Conservation (phyloP, 2,797 vertebrate species). For the Propithecus perrieri region DNA sequence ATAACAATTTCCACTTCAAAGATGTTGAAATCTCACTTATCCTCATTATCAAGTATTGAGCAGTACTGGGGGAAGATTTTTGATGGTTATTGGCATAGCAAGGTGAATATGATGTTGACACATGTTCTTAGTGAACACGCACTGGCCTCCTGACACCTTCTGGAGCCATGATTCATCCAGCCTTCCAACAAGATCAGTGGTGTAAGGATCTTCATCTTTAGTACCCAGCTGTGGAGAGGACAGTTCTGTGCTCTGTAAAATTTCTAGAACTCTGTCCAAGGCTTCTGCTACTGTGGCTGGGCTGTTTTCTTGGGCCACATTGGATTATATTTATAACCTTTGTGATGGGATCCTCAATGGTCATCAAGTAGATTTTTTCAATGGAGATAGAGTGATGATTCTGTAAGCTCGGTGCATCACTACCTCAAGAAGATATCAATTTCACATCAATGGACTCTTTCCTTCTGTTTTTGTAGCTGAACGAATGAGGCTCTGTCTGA, state of each 20-base stretch:
- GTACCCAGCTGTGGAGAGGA: slow-evolving; percentile 86
- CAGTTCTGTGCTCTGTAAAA: slow-evolving; percentile 86
- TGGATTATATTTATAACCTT: slow-evolving; percentile 90
- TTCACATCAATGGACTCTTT: slow-evolving; percentile 92
- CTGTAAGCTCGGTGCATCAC: slow-evolving; percentile 93
- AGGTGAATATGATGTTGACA: slow-evolving; percentile 83
- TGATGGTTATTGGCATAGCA: slow-evolving; percentile 83
- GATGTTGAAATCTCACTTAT: slow-evolving; percentile 88
- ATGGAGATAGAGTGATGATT: slow-evolving; percentile 91
- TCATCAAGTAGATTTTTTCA: slow-evolving; percentile 95
- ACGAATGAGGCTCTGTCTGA: slow-evolving; percentile 88
- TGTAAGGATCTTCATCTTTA: slow-evolving; percentile 88
- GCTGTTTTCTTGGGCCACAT: slow-evolving; percentile 88
- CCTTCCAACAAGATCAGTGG: slow-evolving; percentile 87
- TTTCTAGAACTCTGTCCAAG: slow-evolving; percentile 88
- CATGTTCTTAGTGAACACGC: slow-evolving; percentile 85
- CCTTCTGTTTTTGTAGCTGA: slow-evolving; percentile 91
- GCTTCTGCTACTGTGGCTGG: slow-evolving; percentile 87
- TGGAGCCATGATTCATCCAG: slow-evolving; percentile 86
- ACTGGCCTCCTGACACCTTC: slow-evolving; percentile 87
- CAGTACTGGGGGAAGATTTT: slow-evolving; percentile 82
- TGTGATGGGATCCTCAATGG: slow-evolving; percentile 89
- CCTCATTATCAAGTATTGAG: slow-evolving; percentile 84
- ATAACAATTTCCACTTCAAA: slow-evolving; percentile 87
- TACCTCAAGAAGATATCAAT: slow-evolving; percentile 91